Conservation (phyloP, 1,140 invertebrate genomes). For the Drosophila biarmipes region DNA sequence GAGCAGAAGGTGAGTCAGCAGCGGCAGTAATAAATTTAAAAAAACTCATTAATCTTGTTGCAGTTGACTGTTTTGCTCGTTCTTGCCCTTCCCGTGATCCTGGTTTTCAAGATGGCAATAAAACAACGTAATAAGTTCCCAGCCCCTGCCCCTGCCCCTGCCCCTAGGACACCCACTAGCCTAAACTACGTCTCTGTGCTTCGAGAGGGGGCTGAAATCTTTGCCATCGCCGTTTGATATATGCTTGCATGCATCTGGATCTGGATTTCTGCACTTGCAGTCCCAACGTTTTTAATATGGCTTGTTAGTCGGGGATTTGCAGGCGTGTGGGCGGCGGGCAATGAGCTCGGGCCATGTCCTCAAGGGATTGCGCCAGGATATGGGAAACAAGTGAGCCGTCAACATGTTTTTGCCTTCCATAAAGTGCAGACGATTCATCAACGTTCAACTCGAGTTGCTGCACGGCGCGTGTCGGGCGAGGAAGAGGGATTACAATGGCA, state of each 20-base stretch:
- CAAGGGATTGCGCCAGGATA: constrained; percentile 40
- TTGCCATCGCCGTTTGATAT: constrained; percentile 59
- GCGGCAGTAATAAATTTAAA: constrained; percentile 79
- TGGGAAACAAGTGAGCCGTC: constrained; percentile 50
- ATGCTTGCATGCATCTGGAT: constrained; percentile 48
- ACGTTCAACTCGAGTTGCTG: constrained; percentile 56
- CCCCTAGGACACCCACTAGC: not conserved
- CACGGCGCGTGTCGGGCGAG: not conserved
- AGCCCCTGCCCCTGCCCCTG: too few species aligned
- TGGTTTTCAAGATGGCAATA: constrained; percentile 70
- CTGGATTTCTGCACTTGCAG: constrained; percentile 39
- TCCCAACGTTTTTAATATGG: constrained; percentile 72
- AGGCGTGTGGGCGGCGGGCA: constrained; percentile 34
- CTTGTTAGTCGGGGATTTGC: constrained; percentile 69
- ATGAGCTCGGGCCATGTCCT: not conserved
- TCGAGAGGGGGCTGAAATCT: constrained; percentile 32
- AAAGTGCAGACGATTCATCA: constrained; percentile 78
- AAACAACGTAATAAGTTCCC: constrained; percentile 78
- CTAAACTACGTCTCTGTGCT: constrained; percentile 1
- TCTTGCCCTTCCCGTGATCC: constrained; percentile 23
- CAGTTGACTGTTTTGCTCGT: constrained; percentile 46
- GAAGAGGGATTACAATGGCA: not conserved
- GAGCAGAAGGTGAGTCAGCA: constrained; percentile 60
- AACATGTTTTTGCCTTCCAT: constrained; percentile 70
- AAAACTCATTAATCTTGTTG: constrained; percentile 80